Evolutionary conservation across 2,797 vertebrate genomes (phyloP).

Genomic region (Meda fulgida): DNA sequence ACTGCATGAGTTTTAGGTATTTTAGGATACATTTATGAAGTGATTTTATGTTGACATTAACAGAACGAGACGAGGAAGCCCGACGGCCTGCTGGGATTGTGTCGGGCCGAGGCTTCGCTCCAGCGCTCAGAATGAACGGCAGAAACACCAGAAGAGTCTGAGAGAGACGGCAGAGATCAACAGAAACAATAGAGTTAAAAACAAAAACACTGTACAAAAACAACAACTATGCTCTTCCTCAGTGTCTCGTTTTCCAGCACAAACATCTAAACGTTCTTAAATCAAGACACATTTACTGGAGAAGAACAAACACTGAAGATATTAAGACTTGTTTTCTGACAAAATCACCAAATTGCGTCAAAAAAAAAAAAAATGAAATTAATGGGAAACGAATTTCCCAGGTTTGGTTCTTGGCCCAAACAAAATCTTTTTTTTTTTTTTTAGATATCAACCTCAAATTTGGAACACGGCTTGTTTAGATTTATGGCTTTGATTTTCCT

Average conservation of each 20-base stretch:
- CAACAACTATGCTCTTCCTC: too few species aligned
- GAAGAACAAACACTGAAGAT: not conserved
- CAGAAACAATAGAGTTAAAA: constrained; percentile 1
- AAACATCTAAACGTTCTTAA: too few species aligned
- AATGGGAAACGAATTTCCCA: too few species aligned
- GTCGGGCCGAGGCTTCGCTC: constrained; percentile 60
- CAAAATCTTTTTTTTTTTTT: too few species aligned
- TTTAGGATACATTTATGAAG: not conserved
- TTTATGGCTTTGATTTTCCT: too few species aligned
- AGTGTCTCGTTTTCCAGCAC: too few species aligned
- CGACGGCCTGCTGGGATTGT: constrained; percentile 65
- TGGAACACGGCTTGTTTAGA: not conserved
- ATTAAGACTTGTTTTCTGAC: not conserved
- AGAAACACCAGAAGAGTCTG: constrained; percentile 61
- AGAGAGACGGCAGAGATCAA: constrained; percentile 60
- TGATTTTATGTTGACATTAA: not conserved
- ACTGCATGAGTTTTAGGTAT: not conserved
- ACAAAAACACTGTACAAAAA: too few species aligned
- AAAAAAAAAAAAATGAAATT: too few species aligned
- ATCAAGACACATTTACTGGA: not conserved
- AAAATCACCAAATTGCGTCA: not conserved
- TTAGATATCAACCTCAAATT: not conserved
- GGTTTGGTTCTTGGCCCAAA: not conserved
- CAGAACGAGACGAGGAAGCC: constrained; percentile 61
- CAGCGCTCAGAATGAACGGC: constrained; percentile 63